These are phyloP conservation scores for Crotophaga sulcirostris DNA, from an alignment of 2,113 vertebrate species.

Conservation along the genomic window DNA sequence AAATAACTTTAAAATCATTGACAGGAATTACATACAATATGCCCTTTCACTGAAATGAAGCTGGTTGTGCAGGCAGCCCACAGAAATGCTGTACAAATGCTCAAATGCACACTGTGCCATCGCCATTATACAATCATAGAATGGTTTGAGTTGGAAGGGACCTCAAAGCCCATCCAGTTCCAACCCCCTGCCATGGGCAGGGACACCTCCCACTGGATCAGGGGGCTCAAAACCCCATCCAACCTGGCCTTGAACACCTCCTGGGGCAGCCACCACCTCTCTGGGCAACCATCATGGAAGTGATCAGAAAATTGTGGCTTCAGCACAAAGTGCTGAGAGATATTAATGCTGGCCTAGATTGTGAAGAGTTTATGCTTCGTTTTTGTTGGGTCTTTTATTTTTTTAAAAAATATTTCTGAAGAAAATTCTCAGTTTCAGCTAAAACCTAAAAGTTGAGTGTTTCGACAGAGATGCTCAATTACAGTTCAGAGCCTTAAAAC, in stretches of 20 bases:
- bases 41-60: neutral
- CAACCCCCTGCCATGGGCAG: too few relatives aligned
- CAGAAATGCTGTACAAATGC: neutral
- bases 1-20: neutral
- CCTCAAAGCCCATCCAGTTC: too few relatives aligned
- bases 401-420: neutral
- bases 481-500: neutral
- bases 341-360: neutral
- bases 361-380: neutral
- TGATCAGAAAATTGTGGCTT: neutral
- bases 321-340: neutral
- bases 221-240: too few relatives aligned
- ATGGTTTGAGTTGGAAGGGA: too few relatives aligned
- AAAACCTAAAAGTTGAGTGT: neutral
- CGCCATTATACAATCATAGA: too few relatives aligned
- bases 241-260: too few relatives aligned
- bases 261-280: too few relatives aligned
- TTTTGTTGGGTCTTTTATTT: neutral
- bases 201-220: too few relatives aligned
- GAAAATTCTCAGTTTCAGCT: neutral
- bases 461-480: neutral
- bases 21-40: neutral
- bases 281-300: neutral
- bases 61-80: neutral
- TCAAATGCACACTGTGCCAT: neutral